These are phyloP conservation scores for Saimiri boliviensis DNA, from an alignment of 2,113 vertebrate species.

Conservation along the genomic window DNA sequence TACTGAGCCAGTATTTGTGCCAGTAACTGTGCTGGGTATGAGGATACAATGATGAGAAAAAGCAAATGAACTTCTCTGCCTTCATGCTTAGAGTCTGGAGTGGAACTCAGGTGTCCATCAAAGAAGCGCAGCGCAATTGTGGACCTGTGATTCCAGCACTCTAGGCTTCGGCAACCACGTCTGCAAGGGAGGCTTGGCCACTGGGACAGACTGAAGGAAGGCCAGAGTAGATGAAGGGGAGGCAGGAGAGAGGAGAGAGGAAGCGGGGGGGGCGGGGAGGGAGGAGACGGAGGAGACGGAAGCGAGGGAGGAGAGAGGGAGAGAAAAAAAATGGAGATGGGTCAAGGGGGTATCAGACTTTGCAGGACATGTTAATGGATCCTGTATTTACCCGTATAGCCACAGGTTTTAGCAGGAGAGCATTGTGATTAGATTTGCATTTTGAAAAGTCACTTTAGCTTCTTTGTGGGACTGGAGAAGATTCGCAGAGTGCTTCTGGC, in stretches of 20 bases:
- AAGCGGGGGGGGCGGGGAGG: too few species aligned
- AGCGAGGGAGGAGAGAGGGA: background rate
- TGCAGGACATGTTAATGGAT: background rate
- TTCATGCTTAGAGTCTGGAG: background rate
- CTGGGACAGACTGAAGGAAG: background rate
- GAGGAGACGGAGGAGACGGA: too few species aligned
- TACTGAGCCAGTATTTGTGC: background rate
- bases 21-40: background rate
- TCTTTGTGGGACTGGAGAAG: background rate
- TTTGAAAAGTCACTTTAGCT: background rate
- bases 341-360: background rate
- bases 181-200: background rate
- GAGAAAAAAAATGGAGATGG: background rate
- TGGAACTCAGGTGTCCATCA: background rate
- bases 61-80: background rate
- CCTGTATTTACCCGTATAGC: background rate
- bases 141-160: background rate
- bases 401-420: background rate
- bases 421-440: background rate
- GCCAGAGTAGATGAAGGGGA: background rate
- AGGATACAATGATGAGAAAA: background rate
- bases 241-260: too few species aligned
- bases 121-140: background rate
- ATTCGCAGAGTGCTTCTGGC: background rate
- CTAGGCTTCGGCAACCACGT: background rate